Conservation (phyloP, 2,797 vertebrate species). For the Graptemys geographica region DNA sequence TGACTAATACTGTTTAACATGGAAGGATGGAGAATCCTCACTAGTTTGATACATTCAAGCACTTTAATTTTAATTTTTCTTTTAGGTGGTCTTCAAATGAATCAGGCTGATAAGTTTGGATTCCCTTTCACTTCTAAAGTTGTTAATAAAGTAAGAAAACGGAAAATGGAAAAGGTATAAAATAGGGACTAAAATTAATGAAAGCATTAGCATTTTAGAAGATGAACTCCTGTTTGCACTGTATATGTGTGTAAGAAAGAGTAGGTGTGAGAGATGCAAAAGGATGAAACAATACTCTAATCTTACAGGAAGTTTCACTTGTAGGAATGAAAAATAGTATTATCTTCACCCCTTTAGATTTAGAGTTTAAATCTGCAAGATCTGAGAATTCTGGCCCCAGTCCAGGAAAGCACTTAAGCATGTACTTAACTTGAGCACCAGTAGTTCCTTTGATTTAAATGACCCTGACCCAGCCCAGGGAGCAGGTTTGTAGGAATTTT, state of each 20-base stretch:
- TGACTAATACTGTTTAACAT: background rate
- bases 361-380: background rate
- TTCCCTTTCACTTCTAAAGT: slow-evolving; percentile 70
- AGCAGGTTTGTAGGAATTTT: too few relatives aligned
- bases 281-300: slow-evolving; percentile 43
- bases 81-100: slow-evolving; percentile 57
- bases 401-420: slow-evolving; percentile 70
- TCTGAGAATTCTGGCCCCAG: slow-evolving; percentile 63
- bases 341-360: slow-evolving; percentile 61
- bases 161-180: slow-evolving; percentile 78
- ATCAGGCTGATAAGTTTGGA: slow-evolving; percentile 65
- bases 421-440: slow-evolving; percentile 68
- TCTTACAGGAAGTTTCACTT: slow-evolving; percentile 62
- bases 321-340: slow-evolving; percentile 62
- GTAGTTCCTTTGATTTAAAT: slow-evolving; percentile 50
- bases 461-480: too few relatives aligned
- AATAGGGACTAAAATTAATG: slow-evolving; percentile 17
- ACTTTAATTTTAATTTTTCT: slow-evolving; percentile 47
- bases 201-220: slow-evolving; percentile 57
- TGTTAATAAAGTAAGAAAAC: slow-evolving; percentile 65
- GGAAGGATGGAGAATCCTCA: background rate
- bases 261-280: slow-evolving; percentile 11
- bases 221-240: slow-evolving; percentile 47
- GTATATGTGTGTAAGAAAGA: slow-evolving; percentile 1
- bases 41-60: background rate